Base-by-base conservation (phyloP, 2,888 invertebrate species). In the Mantis religiosa region DNA sequence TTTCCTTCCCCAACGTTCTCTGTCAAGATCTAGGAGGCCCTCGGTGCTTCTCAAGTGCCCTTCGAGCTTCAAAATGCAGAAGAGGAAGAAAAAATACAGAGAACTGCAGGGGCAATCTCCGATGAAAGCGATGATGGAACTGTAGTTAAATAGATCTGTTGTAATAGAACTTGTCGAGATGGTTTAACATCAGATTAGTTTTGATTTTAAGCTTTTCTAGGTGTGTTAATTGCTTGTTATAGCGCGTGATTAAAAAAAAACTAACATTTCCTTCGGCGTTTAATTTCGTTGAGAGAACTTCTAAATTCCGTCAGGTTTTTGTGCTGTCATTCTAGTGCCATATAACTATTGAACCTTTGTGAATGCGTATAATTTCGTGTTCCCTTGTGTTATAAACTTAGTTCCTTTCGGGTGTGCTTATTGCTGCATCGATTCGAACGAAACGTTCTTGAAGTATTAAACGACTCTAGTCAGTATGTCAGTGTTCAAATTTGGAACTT, bases 401-500 rank as follows among this genome's bases (percentile, higher is more conserved):
- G 20, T 71, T 71, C 54, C 20, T 71, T 71, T 81, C 20, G 25
- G 27, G 86, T 86, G 34, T 82, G 82, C 82, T 8, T 87, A 12
- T 41, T 82, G 41, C 34, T 82, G 27, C 25, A 82, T 7, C 25
- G 25, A 34, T 30, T 34, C 87, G 41, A 82, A 82, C 87, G 87
- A 87, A 87, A 41, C 9, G 12, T 15, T 71, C 54, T 71, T 71
- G 54, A 71, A 71, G 54, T 71, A 71, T 71, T 71, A 71, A 71
- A 20, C 54, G 54, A 54, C 54, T 20, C 81, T 27, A n/a, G 25
- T n/a, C 82, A 81, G 27, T 28, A 89, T 89, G 89, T 89, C 89
- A 28, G 34, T 88, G 28, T 89, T 89, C 84, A 54, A 87, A 88
- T 89, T 89, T 88, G 83, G 88, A 83, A 84, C 88, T 27, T 28